Conservation (phyloP, 2,113 vertebrate genomes). For the Corythaixoides concolor region DNA sequence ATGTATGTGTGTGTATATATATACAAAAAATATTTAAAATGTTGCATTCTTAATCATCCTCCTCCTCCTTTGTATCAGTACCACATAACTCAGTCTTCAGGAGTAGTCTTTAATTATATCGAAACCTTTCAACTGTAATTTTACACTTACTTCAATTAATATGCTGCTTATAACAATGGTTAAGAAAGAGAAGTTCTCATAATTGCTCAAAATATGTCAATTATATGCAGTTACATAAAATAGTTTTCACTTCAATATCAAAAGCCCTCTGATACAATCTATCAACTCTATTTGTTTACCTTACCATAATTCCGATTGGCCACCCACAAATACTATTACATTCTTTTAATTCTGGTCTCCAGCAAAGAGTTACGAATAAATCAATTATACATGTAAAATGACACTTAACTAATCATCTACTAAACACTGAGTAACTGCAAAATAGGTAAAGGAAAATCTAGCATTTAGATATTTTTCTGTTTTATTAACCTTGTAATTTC, state of each 20-base stretch:
- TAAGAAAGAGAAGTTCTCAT: not conserved
- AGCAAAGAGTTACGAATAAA: not conserved
- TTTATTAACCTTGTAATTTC: not conserved
- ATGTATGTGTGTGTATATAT: not conserved
- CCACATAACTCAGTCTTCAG: not conserved
- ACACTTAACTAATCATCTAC: not conserved
- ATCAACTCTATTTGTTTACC: not conserved
- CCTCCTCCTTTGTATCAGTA: not conserved
- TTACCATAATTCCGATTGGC: not conserved
- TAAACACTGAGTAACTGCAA: not conserved
- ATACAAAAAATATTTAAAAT: not conserved
- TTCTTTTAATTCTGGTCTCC: not conserved
- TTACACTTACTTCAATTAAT: not conserved
- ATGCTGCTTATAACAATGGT: not conserved
- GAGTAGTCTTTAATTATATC: not conserved
- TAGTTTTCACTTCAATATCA: not conserved
- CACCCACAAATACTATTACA: not conserved
- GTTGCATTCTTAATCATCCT: not conserved
- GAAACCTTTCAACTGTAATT: not conserved
- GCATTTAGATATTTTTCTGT: not conserved
- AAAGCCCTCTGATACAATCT: not conserved
- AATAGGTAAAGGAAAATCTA: not conserved
- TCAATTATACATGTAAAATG: not conserved
- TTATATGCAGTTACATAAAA: not conserved
- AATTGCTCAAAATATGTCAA: not conserved